Conservation (phyloP, 2,888 invertebrate species). For the Caenorhabditis doughertyi region DNA sequence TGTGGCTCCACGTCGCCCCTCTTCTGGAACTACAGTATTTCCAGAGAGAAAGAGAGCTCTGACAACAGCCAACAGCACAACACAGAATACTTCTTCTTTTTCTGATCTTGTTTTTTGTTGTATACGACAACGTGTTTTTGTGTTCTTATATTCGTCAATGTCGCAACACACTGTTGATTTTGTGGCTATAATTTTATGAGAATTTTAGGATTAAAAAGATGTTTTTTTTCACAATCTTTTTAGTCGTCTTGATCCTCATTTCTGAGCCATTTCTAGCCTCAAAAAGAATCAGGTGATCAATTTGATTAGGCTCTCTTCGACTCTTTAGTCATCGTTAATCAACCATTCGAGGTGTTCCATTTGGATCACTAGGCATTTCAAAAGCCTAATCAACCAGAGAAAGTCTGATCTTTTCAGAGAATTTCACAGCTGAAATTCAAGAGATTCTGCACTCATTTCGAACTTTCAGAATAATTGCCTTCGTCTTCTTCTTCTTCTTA, state of each 20-base stretch:
- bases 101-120: not conserved
- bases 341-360: not conserved
- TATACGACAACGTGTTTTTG: too few species aligned
- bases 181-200: too few species aligned
- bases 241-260: not conserved
- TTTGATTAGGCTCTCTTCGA: not conserved
- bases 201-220: not conserved
- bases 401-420: not conserved
- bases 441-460: not conserved
- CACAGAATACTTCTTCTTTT: conserved; percentile 3
- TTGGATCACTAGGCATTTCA: not conserved
- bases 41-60: conserved; percentile 4
- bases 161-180: not conserved
- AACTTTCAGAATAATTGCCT: conserved; percentile 10
- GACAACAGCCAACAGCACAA: conserved; percentile 8
- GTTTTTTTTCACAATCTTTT: not conserved
- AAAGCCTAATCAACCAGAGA: too few species aligned
- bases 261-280: not conserved
- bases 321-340: not conserved
- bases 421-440: not conserved
- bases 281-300: not conserved
- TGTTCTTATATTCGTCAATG: too few species aligned
- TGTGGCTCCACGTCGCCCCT: conserved; percentile 2
- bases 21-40: conserved; percentile 32
- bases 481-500: not conserved